Percentiles rank a stretch among this genome's conserved stretches.
phyloP scores from a whole-genome alignment of 2,888 invertebrate species.

The Nomada fucata region DNA sequence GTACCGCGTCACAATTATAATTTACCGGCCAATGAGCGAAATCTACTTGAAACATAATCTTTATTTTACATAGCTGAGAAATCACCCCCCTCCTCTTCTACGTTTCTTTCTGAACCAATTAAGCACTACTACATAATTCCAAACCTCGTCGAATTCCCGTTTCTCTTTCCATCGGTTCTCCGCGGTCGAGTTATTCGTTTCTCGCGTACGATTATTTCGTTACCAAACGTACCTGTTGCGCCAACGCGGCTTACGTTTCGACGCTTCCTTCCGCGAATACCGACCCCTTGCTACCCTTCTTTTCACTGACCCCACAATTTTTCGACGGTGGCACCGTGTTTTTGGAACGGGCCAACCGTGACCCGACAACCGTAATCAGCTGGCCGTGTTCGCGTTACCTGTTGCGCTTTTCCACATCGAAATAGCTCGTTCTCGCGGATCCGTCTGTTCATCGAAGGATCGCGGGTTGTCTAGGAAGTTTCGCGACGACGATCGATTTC shows the following conservation, averaged over 20 bases:
- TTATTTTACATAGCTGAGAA: too few species aligned
- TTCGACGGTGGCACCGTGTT: constrained; percentile 5
- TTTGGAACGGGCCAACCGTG: constrained; percentile 32
- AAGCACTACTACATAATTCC: constrained; percentile 54
- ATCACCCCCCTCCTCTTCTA: not conserved
- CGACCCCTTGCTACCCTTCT: not conserved
- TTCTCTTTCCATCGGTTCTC: not conserved
- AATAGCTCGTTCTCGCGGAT: not conserved
- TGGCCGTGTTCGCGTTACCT: constrained; percentile 19
- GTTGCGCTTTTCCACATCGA: constrained; percentile 32
- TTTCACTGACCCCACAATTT: constrained; percentile 13
- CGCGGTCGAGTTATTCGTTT: not conserved
- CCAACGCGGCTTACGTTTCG: constrained; percentile 1
- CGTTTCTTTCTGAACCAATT: constrained; percentile 52
- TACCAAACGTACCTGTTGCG: constrained; percentile 49
- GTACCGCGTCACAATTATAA: too few species aligned
- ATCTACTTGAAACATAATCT: too few species aligned
- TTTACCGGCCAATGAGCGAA: too few species aligned
- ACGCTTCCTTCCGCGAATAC: not conserved
- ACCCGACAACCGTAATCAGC: constrained; percentile 21
- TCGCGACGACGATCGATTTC: constrained; percentile 30
- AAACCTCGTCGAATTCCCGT: not conserved
- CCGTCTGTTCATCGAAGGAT: not conserved
- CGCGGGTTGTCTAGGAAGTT: constrained; percentile 11
- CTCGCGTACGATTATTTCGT: constrained; percentile 13